phyloP scores from a whole-genome alignment of 2,113 vertebrate genomes.

The Condylura cristata region DNA sequence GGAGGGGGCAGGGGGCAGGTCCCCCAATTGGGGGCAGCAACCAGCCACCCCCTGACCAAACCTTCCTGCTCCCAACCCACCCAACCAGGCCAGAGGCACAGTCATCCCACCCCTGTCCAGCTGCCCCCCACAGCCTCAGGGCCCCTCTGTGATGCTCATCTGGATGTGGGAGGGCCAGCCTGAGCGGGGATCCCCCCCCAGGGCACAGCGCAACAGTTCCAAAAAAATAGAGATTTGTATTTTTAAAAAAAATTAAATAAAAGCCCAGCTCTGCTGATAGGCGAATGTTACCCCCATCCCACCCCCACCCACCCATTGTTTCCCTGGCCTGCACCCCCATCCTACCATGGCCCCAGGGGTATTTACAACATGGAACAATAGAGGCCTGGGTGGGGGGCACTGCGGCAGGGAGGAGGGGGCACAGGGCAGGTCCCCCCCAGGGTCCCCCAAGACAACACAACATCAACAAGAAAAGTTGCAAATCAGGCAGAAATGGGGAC shows the following conservation, averaged over 20 bases:
- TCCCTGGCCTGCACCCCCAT: slow-evolving; percentile 76
- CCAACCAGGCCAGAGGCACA: slow-evolving; percentile 81
- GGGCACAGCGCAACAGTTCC: slow-evolving; percentile 84
- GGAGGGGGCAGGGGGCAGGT: slow-evolving; percentile 60
- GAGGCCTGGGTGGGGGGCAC: slow-evolving; percentile 77
- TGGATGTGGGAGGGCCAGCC: slow-evolving; percentile 75
- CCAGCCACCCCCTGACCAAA: slow-evolving; percentile 72
- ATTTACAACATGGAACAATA: slow-evolving; percentile 83
- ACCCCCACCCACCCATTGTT: slow-evolving; percentile 68
- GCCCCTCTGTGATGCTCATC: slow-evolving; percentile 74
- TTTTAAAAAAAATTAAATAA: slow-evolving; percentile 83
- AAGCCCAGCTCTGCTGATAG: slow-evolving; percentile 84
- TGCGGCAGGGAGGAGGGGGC: slow-evolving; percentile 72
- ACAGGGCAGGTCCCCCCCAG: slow-evolving; percentile 68
- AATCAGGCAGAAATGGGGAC: slow-evolving; percentile 83
- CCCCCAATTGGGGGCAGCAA: slow-evolving; percentile 51
- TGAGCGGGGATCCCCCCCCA: slow-evolving; percentile 67
- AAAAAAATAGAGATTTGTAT: slow-evolving; percentile 84
- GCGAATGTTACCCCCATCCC: slow-evolving; percentile 75
- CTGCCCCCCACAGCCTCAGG: slow-evolving; percentile 76
- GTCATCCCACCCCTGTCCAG: slow-evolving; percentile 76
- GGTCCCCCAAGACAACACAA: slow-evolving; percentile 80
- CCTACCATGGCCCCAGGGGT: slow-evolving; percentile 72
- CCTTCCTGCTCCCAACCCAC: slow-evolving; percentile 78
- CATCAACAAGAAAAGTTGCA: slow-evolving; percentile 83